These are phyloP conservation scores for Tamandua tetradactyla DNA, from an alignment of 2,797 vertebrate species.

Conservation along the genomic window DNA sequence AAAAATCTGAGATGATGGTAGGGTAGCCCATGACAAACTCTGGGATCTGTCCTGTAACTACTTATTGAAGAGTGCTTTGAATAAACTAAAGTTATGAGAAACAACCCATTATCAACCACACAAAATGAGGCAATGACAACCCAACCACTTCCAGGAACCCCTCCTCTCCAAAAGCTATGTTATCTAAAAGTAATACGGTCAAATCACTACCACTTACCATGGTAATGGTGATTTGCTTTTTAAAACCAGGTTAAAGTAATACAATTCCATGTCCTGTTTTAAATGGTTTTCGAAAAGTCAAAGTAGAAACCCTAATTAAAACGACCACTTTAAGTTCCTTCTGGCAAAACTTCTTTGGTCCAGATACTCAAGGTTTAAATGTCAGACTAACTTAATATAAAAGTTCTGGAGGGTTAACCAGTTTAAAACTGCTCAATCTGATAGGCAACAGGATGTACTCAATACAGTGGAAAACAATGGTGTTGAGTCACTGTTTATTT, in stretches of 20 bases:
- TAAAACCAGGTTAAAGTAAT: constrained; percentile 38
- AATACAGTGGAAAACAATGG: constrained; percentile 46
- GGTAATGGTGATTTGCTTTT: constrained; percentile 7
- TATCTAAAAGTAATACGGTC: neutral
- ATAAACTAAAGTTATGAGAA: neutral
- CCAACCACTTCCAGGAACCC: neutral
- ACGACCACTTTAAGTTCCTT: neutral
- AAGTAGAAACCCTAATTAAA: constrained; percentile 41
- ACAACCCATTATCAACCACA: neutral
- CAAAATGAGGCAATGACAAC: neutral
- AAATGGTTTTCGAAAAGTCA: constrained; percentile 37
- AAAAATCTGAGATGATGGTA: too few species aligned
- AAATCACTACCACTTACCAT: neutral
- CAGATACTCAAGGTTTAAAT: neutral
- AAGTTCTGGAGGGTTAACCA: neutral
- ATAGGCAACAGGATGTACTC: neutral
- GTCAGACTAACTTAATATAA: neutral
- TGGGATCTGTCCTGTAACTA: too few species aligned
- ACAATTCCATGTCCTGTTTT: constrained; percentile 2
- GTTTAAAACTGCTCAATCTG: neutral
- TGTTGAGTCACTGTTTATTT: constrained; percentile 54
- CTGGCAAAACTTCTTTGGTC: neutral
- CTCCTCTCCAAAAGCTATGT: neutral
- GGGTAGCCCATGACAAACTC: too few species aligned
- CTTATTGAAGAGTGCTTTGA: too few species aligned